Percentiles rank a stretch among this genome's conserved stretches.
Evolutionary conservation across 1,140 invertebrate genomes (phyloP).

Genomic region (Hypsibius dujardini): DNA sequence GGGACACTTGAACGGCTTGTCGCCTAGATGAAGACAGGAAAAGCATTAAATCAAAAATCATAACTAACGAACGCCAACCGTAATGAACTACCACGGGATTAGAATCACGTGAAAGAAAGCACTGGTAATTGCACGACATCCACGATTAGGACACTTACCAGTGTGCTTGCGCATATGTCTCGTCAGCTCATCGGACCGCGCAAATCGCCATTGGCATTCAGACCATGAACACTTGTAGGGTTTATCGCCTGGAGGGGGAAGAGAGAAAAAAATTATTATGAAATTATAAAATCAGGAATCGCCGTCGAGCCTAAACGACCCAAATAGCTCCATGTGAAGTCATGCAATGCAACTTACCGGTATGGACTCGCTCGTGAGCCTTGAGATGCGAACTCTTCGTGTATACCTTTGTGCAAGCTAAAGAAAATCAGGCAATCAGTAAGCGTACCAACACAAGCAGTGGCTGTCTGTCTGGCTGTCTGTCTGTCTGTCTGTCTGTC

Average conservation of each 20-base stretch:
- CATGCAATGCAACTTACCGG: constrained; percentile 49
- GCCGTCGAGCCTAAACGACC: neutral
- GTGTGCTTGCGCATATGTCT: constrained; percentile 91
- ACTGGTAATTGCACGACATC: too few relatives aligned
- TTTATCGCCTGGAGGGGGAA: constrained; percentile 65
- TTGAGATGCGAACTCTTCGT: constrained; percentile 97
- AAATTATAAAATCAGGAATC: constrained; percentile 18
- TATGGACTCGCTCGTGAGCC: constrained; percentile 91
- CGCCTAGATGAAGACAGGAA: constrained; percentile 33
- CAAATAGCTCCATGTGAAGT: neutral
- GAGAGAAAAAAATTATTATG: constrained; percentile 24
- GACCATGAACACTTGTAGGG: constrained; percentile 88
- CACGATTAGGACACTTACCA: constrained; percentile 28
- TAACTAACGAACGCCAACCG: too few relatives aligned
- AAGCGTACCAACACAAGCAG: constrained; percentile 14
- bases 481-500: too few relatives aligned
- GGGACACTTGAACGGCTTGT: constrained; percentile 88
- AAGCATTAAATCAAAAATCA: too few relatives aligned
- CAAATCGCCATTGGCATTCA: constrained; percentile 87
- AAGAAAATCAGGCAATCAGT: constrained; percentile 29
- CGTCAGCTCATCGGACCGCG: constrained; percentile 85
- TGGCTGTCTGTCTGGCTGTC: neutral
- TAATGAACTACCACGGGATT: too few relatives aligned
- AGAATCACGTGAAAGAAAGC: too few relatives aligned
- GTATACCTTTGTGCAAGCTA: constrained; percentile 92